Base-by-base conservation (phyloP, 2,797 vertebrate genomes). In the Falco concolor region DNA sequence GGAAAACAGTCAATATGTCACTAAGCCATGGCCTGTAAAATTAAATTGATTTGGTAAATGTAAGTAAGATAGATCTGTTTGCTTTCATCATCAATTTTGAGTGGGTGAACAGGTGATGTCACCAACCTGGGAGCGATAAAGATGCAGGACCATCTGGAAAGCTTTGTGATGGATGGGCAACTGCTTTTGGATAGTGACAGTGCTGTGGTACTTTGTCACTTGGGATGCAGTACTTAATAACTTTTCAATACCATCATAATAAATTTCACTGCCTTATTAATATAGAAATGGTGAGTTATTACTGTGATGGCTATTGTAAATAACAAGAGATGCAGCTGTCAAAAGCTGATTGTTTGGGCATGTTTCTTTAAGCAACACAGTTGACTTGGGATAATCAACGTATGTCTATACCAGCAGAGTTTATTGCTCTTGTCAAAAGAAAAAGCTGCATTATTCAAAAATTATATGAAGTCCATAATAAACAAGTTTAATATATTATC, bases 31-130 rank as follows among this genome's bases (percentile, higher is more conserved):
- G 98, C 98, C 98, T 99, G 98, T 99, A 99, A 99, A 99, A 99
- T 98, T 98, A 99, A 99, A 99, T 99, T 99, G 99, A 99, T 99
- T 99, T 99, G 98, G 98, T 98, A 99, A 99, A 99, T 99, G 99
- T 99, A 99, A 99, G 98, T 98, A 98, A 99, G 99, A 99, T 98
- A 99, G 99, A 99, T 99, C 99, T 99, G 99, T 99, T 99, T 99
- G 99, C 99, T 99, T 99, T 99, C 99, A 99, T 99, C 99, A 99
- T 99, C 99, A 99, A 99, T 99, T 99, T 98, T 98, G 98, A 98
- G 97, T 96, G 98, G 98, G 97, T 98, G 97, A 98, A 97, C 98
- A 98, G 99, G 98, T 99, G 99, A 99, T 99, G 99, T 99, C 99
- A 99, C 99, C 98, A 98, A 98, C 99, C 97, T 97, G 98, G 98